Evolutionary conservation across 2,113 vertebrate genomes (phyloP), one percentile per base, ranked within the genome.

Genomic region (Catharus minimus): DNA sequence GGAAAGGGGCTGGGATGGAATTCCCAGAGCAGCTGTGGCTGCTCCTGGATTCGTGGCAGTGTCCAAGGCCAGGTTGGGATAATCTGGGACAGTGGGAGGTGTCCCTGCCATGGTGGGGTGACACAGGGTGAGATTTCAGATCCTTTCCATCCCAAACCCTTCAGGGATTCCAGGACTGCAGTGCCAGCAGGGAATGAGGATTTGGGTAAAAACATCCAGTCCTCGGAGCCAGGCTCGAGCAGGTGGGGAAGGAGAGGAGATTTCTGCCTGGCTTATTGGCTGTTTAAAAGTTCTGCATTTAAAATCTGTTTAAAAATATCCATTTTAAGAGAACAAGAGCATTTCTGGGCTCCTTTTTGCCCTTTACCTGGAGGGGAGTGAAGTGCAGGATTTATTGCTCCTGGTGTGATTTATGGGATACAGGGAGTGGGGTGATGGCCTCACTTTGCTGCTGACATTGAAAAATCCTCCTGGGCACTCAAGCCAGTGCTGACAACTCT

Each of bases 101-200:
- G 44, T 50, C 78, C 53, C 44, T 81, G 43, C n/a, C 53, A 4
- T 7, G 43, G 28, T 33, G 22, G 22, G 43, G 52, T 47, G 77
- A 2, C 6, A 4, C 28, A 27, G 52, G n/a, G 4, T 65, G 0
- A 0, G 0, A 2, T 64, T 53, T 16, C 3, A 32, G 15, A 5
- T 24, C 21, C 21, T 32, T 53, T 22, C 39, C 39, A 11, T 4
- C n/a, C 47, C 67, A 38, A 62, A 32, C n/a, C n/a, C 11, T 32
- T 53, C n/a, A 1, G 5, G 4, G 7, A 53, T 17, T 53, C 39
- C 67, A 27, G 4, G 47, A 8, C 1, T 58, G 44, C 13, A 50
- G 3, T 27, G 14, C 4, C n/a, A 65, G 38, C 55, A 21, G 14
- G 41, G 47, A 50, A 27, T 24, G 30, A 20, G 47, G 8, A 7